phyloP scores from a whole-genome alignment of 2,797 vertebrate genomes.

The Cyprinella venusta region DNA sequence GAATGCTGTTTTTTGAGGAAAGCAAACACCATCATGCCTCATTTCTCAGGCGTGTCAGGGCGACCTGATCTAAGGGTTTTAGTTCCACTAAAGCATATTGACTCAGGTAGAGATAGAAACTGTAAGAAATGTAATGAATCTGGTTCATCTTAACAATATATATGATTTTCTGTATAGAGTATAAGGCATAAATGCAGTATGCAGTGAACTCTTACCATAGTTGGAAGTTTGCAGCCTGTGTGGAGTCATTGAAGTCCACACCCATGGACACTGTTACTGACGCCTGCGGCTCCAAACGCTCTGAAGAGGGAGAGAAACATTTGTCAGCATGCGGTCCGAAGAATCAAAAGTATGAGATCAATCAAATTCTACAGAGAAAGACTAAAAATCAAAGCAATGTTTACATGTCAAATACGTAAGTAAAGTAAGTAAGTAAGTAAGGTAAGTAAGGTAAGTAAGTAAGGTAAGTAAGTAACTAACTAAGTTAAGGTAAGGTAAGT shows the following conservation, averaged over 20 bases:
- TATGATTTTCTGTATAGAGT: neutral
- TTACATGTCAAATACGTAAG: constrained; percentile 23
- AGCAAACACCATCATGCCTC: neutral
- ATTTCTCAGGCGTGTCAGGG: neutral
- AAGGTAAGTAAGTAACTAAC: too few relatives aligned
- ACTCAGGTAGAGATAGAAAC: neutral
- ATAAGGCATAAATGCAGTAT: neutral
- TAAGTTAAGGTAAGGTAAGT: too few relatives aligned
- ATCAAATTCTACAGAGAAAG: constrained; percentile 16
- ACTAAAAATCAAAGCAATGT: constrained; percentile 45
- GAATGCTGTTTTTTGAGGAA: neutral
- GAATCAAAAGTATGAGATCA: constrained; percentile 2
- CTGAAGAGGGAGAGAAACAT: constrained; percentile 70
- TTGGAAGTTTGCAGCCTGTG: constrained; percentile 93
- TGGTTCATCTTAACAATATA: neutral
- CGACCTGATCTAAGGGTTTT: neutral
- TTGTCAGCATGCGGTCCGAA: neutral
- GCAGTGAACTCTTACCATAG: constrained; percentile 84
- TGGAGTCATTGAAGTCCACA: constrained; percentile 97
- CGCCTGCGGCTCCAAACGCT: constrained; percentile 85
- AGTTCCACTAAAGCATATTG: neutral
- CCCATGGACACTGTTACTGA: constrained; percentile 91
- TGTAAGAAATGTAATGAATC: neutral
- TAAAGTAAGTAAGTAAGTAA: too few relatives aligned
- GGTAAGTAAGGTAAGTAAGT: too few relatives aligned